phyloP scores from a whole-genome alignment of 2,888 invertebrate species.

The Limnephilus marmoratus region DNA sequence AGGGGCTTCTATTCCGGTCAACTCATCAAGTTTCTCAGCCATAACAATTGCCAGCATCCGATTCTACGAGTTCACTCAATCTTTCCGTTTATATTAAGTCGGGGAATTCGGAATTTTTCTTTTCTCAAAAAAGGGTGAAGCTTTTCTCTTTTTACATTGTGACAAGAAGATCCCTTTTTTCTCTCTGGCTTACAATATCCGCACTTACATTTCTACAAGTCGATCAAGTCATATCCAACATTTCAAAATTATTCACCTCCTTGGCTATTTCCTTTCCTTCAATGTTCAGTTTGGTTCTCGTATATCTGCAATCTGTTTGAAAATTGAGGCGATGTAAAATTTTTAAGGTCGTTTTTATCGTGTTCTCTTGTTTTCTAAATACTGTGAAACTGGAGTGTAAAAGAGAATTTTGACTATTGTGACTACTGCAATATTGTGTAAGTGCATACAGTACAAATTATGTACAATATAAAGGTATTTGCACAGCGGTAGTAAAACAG shows the following conservation, averaged over 20 bases:
- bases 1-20: neutral
- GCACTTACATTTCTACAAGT: neutral
- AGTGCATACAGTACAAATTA: too few species aligned
- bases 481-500: neutral
- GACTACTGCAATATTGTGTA: too few species aligned
- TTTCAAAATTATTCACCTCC: neutral
- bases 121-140: neutral
- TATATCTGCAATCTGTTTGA: neutral
- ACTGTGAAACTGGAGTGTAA: too few species aligned
- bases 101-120: neutral
- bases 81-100: neutral
- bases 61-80: neutral
- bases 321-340: neutral
- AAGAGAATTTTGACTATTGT: too few species aligned
- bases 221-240: neutral
- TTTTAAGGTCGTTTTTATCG: neutral
- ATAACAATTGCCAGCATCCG: neutral
- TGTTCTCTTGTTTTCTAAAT: neutral
- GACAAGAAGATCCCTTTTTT: neutral
- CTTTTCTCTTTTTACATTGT: neutral
- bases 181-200: neutral
- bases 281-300: neutral
- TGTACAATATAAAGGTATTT: neutral
- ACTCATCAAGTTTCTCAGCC: neutral
- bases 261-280: neutral